A percentile compares a stretch with the other conserved stretches of the same genome.
Conservation (phyloP, 2,797 vertebrate genomes). For the Lepidocolaptes lacrymiger region DNA sequence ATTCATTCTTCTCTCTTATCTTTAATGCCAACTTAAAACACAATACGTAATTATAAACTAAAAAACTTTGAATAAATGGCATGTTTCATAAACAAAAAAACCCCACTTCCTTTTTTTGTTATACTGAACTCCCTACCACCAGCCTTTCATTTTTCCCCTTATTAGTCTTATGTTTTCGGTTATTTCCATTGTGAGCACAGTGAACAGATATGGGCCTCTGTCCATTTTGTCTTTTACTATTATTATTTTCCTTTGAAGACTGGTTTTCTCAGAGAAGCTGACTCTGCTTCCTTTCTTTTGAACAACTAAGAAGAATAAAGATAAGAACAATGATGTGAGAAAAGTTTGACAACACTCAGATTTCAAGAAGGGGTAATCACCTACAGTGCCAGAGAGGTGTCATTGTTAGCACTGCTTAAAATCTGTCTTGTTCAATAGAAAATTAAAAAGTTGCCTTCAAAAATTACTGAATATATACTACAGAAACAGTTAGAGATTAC, state of each 20-base stretch:
- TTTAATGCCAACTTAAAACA: neutral
- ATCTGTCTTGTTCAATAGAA: neutral
- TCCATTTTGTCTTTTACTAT: neutral
- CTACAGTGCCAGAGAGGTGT: neutral
- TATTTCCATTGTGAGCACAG: neutral
- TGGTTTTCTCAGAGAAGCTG: neutral
- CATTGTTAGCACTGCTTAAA: constrained; percentile 13
- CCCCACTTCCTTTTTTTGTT: fast-evolving
- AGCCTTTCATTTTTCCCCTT: neutral
- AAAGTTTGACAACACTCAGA: neutral
- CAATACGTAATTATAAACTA: neutral
- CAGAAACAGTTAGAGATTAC: neutral
- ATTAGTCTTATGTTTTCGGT: neutral
- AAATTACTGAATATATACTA: neutral
- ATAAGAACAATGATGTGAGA: neutral
- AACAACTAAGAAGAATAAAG: neutral
- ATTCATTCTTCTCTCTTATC: neutral
- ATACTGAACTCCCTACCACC: fast-evolving
- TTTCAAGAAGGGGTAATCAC: neutral
- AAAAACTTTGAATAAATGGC: neutral
- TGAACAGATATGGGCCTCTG: neutral
- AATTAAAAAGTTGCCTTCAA: constrained; percentile 7
- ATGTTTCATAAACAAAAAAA: neutral
- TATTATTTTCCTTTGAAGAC: neutral
- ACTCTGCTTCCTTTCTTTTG: neutral